Conservation (phyloP, 2,797 vertebrate genomes). For the Scarus forsteni region DNA sequence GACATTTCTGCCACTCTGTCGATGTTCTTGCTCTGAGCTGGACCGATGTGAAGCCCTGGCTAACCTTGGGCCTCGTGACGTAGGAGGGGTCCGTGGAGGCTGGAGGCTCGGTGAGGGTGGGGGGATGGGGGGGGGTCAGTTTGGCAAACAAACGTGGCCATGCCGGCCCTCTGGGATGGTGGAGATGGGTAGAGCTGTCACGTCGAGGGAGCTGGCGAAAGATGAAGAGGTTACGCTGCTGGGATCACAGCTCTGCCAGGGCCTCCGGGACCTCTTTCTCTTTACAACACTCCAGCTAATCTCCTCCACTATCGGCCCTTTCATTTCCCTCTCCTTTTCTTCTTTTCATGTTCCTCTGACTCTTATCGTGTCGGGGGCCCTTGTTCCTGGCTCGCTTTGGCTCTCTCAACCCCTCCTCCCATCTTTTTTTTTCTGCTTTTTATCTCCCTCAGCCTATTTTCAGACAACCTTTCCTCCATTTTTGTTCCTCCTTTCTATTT, state of each 20-base stretch:
- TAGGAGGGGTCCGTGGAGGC: constrained; percentile 14
- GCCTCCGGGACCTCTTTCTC: constrained; percentile 60
- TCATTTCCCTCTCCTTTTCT: constrained; percentile 49
- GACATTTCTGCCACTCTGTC: background rate
- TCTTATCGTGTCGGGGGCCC: constrained; percentile 50
- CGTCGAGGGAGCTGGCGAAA: constrained; percentile 61
- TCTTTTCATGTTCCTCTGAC: constrained; percentile 51
- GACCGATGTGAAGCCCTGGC: background rate
- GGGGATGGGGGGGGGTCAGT: constrained; percentile 38
- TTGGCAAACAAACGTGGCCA: constrained; percentile 52
- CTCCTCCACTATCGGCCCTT: constrained; percentile 51
- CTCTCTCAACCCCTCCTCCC: background rate
- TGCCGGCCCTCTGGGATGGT: constrained; percentile 56
- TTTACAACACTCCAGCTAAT: constrained; percentile 60
- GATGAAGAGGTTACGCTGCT: constrained; percentile 71
- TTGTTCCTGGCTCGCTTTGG: constrained; percentile 41
- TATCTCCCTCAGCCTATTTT: constrained; percentile 43
- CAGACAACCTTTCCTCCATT: constrained; percentile 28
- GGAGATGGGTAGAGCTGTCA: constrained; percentile 66
- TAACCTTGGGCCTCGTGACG: background rate
- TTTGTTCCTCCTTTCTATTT: constrained; percentile 29
- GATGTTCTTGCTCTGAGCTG: background rate
- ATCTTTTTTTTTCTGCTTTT: constrained; percentile 28
- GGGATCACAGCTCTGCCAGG: constrained; percentile 66
- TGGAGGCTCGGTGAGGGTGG: constrained; percentile 16